These are phyloP conservation scores for Drosophila meridiana DNA, from an alignment of 2,888 invertebrate genomes.

Conservation along the genomic window DNA sequence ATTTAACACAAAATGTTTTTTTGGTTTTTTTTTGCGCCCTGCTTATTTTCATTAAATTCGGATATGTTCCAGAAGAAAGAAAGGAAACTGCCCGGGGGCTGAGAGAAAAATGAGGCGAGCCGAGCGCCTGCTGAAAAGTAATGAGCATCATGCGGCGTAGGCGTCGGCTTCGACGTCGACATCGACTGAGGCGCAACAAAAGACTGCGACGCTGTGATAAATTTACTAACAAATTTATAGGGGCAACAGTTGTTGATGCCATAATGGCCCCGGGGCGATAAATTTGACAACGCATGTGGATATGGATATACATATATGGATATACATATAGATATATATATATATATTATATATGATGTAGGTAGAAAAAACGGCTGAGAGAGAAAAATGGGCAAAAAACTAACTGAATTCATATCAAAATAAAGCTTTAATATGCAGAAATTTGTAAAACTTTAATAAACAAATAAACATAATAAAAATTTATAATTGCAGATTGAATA, in stretches of 20 bases:
- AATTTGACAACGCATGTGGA: slow-evolving; percentile 55
- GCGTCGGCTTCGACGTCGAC: not conserved
- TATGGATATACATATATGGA: slow-evolving; percentile 2
- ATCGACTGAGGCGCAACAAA: slow-evolving; percentile 2
- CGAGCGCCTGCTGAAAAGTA: slow-evolving; percentile 63
- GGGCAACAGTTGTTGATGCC: slow-evolving; percentile 70
- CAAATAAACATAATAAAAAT: too few species aligned
- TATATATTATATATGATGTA: not conserved
- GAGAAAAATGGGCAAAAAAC: not conserved
- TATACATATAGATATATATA: slow-evolving; percentile 2
- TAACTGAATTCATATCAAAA: not conserved
- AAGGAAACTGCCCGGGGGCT: slow-evolving; percentile 29
- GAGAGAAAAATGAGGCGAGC: slow-evolving; percentile 16
- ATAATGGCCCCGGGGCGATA: slow-evolving; percentile 47
- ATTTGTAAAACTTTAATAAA: not conserved
- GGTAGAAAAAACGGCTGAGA: not conserved
- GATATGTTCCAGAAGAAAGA: slow-evolving; percentile 16
- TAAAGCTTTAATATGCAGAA: not conserved
- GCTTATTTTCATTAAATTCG: slow-evolving; percentile 51
- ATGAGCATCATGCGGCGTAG: slow-evolving; percentile 70
- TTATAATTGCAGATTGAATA: too few species aligned
- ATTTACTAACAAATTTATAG: slow-evolving; percentile 66
- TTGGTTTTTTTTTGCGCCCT: slow-evolving; percentile 6
- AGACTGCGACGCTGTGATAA: slow-evolving; percentile 56
- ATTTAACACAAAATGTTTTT: slow-evolving; percentile 61